Conservation (phyloP, 2,113 vertebrate species). For the Cebidichthys violaceus region DNA sequence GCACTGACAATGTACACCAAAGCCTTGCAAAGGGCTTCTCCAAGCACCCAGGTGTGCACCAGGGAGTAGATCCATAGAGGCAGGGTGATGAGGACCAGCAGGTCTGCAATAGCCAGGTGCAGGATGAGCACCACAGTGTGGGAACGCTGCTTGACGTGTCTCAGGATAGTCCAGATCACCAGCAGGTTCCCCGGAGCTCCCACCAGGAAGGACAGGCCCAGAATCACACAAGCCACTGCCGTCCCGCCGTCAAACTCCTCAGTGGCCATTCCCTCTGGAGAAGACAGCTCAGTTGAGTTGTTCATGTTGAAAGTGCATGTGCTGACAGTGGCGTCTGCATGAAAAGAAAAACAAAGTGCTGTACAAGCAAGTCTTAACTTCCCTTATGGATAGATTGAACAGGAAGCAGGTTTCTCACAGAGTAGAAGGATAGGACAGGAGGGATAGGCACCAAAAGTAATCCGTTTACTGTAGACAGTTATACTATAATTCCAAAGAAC, state of each 20-base stretch:
- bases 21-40: conserved; percentile 76
- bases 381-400: conserved; percentile 57
- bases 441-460: neutral
- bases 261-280: conserved; percentile 51
- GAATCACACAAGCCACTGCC: conserved; percentile 74
- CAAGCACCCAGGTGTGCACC: conserved; percentile 81
- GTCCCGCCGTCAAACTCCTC: conserved; percentile 59
- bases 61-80: conserved; percentile 86
- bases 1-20: conserved; percentile 78
- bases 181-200: conserved; percentile 83
- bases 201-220: conserved; percentile 80
- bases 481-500: neutral
- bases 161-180: conserved; percentile 85
- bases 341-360: conserved; percentile 61
- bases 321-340: conserved; percentile 61
- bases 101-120: conserved; percentile 81
- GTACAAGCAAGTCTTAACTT: conserved; percentile 73
- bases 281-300: conserved; percentile 16
- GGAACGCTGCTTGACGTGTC: conserved; percentile 80
- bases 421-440: too few relatives aligned
- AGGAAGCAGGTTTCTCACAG: conserved; percentile 61
- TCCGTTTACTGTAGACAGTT: neutral
- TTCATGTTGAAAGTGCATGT: conserved; percentile 71
- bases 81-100: conserved; percentile 84
- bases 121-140: conserved; percentile 84